Conservation (phyloP, 2,797 vertebrate genomes). For the Helarctos malayanus region DNA sequence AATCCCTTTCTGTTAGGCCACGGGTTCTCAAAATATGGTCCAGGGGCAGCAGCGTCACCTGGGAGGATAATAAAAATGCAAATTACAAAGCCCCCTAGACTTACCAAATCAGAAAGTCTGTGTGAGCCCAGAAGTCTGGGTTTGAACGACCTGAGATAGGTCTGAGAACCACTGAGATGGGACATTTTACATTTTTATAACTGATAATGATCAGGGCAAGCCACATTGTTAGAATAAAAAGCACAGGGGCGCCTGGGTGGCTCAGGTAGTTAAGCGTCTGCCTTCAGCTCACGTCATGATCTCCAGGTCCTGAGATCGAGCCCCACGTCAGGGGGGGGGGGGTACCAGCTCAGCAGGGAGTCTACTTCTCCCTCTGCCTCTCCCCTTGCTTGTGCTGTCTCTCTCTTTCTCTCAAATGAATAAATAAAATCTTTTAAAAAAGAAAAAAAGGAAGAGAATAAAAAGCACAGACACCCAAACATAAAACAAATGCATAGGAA, state of each 20-base stretch:
- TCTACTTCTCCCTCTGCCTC: no score
- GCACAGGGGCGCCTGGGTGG: not conserved
- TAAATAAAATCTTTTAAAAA: no score
- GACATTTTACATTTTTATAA: constrained; percentile 12
- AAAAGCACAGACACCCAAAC: not conserved
- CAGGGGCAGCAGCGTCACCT: not conserved
- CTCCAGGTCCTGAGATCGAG: no score
- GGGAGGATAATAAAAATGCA: not conserved
- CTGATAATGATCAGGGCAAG: not conserved
- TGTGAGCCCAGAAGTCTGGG: not conserved
- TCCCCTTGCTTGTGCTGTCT: no score
- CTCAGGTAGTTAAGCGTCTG: no score
- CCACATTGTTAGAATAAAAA: constrained; percentile 43
- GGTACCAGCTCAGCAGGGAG: no score
- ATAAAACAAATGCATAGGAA: constrained; percentile 11
- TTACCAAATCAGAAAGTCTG: not conserved
- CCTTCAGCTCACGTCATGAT: no score
- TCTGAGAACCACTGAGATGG: not conserved
- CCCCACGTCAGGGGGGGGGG: no score
- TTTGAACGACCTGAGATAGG: not conserved
- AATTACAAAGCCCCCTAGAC: not conserved
- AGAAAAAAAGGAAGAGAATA: constrained; percentile 7
- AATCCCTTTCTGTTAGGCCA: not conserved
- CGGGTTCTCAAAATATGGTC: not conserved
- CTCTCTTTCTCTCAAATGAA: no score